These are phyloP conservation scores for Salvator merianae DNA, from an alignment of 2,113 vertebrate species.

Conservation along the genomic window DNA sequence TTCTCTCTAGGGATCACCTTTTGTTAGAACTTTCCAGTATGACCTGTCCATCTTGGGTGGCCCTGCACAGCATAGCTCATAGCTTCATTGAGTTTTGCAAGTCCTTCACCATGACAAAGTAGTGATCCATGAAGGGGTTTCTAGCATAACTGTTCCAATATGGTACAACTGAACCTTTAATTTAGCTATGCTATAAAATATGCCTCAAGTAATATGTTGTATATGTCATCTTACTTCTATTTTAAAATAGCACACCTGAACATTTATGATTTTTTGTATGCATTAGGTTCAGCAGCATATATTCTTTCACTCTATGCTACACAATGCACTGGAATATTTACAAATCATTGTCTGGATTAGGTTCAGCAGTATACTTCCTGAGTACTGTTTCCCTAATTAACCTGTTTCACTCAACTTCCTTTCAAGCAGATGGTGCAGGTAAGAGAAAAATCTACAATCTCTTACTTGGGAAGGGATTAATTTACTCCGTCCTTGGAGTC, in stretches of 20 bases:
- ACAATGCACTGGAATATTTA: neutral
- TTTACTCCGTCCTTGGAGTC: slow-evolving; percentile 22
- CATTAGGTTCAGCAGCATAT: slow-evolving; percentile 1
- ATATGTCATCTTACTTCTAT: neutral
- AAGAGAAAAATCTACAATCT: slow-evolving; percentile 26
- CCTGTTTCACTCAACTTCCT: slow-evolving; percentile 30
- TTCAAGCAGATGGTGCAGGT: slow-evolving; percentile 38
- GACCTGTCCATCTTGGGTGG: too few relatives aligned
- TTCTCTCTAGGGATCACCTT: too few relatives aligned
- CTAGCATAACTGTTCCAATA: neutral
- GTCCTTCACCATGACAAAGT: too few relatives aligned
- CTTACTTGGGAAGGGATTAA: slow-evolving; percentile 21
- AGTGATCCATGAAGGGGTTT: too few relatives aligned
- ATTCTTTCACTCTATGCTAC: slow-evolving; percentile 12
- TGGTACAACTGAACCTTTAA: neutral
- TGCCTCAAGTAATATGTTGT: neutral
- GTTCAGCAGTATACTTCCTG: neutral
- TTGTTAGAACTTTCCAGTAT: too few relatives aligned
- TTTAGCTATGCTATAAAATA: neutral
- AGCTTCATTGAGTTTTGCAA: too few relatives aligned
- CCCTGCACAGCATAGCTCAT: too few relatives aligned
- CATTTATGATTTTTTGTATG: slow-evolving; percentile 31
- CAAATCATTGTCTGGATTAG: slow-evolving; percentile 30
- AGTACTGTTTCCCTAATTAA: slow-evolving; percentile 23
- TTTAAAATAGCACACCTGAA: neutral